Evolutionary conservation across 2,113 vertebrate genomes (phyloP).

Genomic region (Thunnus maccoyii): DNA sequence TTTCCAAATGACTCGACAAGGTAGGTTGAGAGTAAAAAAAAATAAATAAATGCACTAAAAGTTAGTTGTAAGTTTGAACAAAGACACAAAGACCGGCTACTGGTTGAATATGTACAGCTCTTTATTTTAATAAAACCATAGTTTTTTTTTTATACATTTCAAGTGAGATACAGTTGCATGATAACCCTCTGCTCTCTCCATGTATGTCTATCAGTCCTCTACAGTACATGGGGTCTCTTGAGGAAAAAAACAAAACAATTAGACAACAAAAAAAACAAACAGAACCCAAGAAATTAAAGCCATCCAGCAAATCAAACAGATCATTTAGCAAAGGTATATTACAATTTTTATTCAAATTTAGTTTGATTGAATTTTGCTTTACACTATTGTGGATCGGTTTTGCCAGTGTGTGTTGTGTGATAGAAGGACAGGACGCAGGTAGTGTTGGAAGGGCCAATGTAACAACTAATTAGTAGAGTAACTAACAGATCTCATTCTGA

Average conservation of each 20-base stretch:
- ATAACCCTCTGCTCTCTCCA: slow-evolving; percentile 51
- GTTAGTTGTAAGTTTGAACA: not conserved
- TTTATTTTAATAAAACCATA: slow-evolving; percentile 81
- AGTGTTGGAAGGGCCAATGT: slow-evolving; percentile 36
- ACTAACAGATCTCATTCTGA: slow-evolving; percentile 9
- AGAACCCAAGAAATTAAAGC: slow-evolving; percentile 3
- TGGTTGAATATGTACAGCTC: slow-evolving; percentile 63
- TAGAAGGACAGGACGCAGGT: not conserved
- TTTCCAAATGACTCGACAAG: too few species aligned
- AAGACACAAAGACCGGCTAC: not conserved
- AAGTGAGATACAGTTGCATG: slow-evolving; percentile 73
- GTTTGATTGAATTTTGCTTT: slow-evolving; percentile 15
- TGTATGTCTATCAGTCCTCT: slow-evolving; percentile 40
- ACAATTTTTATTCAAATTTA: not conserved
- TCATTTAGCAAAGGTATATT: not conserved
- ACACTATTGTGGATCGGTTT: not conserved
- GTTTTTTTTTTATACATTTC: slow-evolving; percentile 75
- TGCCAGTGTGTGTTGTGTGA: not conserved
- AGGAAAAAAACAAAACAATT: not conserved
- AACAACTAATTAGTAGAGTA: slow-evolving; percentile 36
- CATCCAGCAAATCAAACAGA: slow-evolving; percentile 25
- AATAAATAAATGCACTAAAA: too few species aligned
- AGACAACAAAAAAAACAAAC: slow-evolving; percentile 34
- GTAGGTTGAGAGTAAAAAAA: too few species aligned
- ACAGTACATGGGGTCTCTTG: slow-evolving; percentile 64